Conservation (phyloP, 2,888 invertebrate genomes). For the Dascillus cervinus region DNA sequence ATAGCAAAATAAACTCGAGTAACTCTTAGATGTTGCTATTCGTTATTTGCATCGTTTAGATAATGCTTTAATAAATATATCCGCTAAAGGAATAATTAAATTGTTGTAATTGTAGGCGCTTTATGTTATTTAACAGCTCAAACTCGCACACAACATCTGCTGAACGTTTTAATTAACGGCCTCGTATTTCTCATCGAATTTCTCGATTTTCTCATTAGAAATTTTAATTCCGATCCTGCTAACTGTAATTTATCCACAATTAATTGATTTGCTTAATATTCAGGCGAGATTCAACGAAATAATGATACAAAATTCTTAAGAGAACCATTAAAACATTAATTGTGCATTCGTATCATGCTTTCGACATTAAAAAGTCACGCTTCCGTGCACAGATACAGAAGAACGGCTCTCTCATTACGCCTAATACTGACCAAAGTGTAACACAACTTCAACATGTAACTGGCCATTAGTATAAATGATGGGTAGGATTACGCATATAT, state of each 20-base stretch:
- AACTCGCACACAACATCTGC: too few relatives aligned
- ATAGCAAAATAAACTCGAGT: too few relatives aligned
- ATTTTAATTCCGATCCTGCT: too few relatives aligned
- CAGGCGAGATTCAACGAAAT: slow-evolving; percentile 14
- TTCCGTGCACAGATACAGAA: slow-evolving; percentile 21
- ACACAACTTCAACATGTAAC: slow-evolving; percentile 12
- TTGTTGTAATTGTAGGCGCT: too few relatives aligned
- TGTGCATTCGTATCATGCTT: slow-evolving; percentile 27
- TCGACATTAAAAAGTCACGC: slow-evolving; percentile 32
- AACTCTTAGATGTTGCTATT: slow-evolving; percentile 15
- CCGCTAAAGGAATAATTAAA: too few relatives aligned
- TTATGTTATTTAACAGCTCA: too few relatives aligned
- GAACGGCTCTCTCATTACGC: slow-evolving; percentile 12
- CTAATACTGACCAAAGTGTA: slow-evolving; percentile 12
- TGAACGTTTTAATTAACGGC: too few relatives aligned
- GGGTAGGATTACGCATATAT: slow-evolving; percentile 15
- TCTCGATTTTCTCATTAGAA: too few relatives aligned
- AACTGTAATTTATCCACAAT: too few relatives aligned
- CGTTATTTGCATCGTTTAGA: slow-evolving; percentile 11
- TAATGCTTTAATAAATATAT: slow-evolving; percentile 10
- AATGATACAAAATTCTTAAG: slow-evolving; percentile 18
- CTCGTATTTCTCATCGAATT: too few relatives aligned
- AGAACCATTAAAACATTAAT: slow-evolving; percentile 27
- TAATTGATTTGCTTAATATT: background rate
- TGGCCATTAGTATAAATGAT: slow-evolving; percentile 15